Percentiles rank a stretch among this genome's conserved stretches.
phyloP scores from a whole-genome alignment of 2,888 invertebrate species.

The Cotesia congregata region DNA sequence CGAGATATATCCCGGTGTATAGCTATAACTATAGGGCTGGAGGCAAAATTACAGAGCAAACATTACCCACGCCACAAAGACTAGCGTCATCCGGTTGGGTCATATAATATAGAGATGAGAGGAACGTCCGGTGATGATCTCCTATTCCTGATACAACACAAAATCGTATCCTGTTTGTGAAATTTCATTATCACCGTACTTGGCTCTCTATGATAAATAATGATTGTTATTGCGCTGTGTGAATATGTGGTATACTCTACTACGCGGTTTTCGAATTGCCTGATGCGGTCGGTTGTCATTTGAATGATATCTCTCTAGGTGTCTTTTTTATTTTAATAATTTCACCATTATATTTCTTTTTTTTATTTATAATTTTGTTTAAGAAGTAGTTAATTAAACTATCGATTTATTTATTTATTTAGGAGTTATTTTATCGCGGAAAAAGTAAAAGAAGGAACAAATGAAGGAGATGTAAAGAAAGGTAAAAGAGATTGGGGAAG shows the following conservation, averaged over 20 bases:
- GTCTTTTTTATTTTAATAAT: constrained; percentile 13
- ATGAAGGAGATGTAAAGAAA: background rate
- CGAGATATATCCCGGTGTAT: background rate
- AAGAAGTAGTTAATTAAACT: constrained; percentile 12
- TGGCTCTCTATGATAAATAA: constrained; percentile 32
- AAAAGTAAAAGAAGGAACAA: too few relatives aligned
- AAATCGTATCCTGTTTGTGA: constrained; percentile 39
- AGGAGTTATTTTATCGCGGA: constrained; percentile 20
- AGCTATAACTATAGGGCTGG: constrained; percentile 27
- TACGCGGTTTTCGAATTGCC: constrained; percentile 28
- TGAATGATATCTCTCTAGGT: constrained; percentile 24
- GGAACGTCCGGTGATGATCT: constrained; percentile 35
- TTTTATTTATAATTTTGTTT: background rate
- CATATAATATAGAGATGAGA: constrained; percentile 23
- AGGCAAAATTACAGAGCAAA: constrained; percentile 67
- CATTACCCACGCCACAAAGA: constrained; percentile 52
- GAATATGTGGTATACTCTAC: constrained; percentile 19
- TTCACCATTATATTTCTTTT: background rate
- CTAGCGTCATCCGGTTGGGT: constrained; percentile 23
- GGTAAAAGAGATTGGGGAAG: constrained; percentile 19
- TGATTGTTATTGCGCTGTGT: constrained; percentile 31
- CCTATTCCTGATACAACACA: constrained; percentile 32
- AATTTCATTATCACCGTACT: constrained; percentile 42
- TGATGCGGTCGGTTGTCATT: constrained; percentile 33
- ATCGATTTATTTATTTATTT: constrained; percentile 28